Base-by-base conservation (phyloP, 2,888 invertebrate genomes). In the Ephialtes manifestator region DNA sequence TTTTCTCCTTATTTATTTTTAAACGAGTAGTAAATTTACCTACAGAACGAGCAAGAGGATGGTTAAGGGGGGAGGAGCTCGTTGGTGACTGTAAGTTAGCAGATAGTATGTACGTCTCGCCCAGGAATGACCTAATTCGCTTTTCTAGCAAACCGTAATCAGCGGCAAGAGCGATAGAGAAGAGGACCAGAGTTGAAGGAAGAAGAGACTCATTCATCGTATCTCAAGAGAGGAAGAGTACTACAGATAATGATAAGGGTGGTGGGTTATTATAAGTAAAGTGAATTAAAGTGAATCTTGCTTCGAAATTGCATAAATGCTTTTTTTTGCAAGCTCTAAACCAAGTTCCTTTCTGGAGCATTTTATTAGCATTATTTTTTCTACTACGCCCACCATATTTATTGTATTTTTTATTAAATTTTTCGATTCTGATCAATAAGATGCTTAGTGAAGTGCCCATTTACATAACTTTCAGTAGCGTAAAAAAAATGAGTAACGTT, bases 91-190 rank as follows among this genome's bases (percentile, higher is more conserved):
- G 8, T 39, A 39, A 10, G 39, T 39, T 51, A 53, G 71, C 82
- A 65, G 24, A 24, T 24, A 24, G 70, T 79, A 75, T 85, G 71
- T 79, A 85, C 63, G 70, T 78, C 63, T 85, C 51, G 82, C 85
- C 85, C 82, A 79, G 85, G 85, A 82, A 72, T 88, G 88, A 88
- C 88, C 88, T 75, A 88, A 88, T 88, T 88, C 76, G 85, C 84
- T 83, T 74, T 82, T 70, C 81, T 81, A 68, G 75, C 78, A 78
- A 82, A 86, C 85, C 86, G 84, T 85, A 87, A 88, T 84, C 75
- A 24, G 24, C 24, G 24, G 24, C 1, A 24, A 77, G 78, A 31
- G 65, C 74, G 55, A 43, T 72, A 77, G 68, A 24, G 63, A 67
- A 51, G 51, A 79, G 75, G 75, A 74, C 78, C 78, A 48, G 71